These are phyloP conservation scores for Ictidomys tridecemlineatus DNA, from an alignment of 2,113 vertebrate genomes.

Conservation along the genomic window DNA sequence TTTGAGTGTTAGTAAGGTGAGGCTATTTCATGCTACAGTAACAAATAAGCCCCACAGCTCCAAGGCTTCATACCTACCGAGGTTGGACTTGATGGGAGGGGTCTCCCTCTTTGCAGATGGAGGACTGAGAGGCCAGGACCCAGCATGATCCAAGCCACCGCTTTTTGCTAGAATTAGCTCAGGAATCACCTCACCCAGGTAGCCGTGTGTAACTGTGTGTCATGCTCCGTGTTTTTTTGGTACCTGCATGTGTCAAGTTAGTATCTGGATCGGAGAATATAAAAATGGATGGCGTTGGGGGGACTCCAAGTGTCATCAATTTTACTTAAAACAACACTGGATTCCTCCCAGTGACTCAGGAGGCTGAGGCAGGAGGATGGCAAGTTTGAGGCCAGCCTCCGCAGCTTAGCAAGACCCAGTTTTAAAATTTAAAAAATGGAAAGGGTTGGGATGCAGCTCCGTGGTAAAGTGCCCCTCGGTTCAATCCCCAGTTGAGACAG, in stretches of 20 bases:
- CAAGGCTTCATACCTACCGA: background rate
- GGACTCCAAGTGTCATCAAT: background rate
- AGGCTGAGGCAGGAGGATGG: no score
- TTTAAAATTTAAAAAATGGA: no score
- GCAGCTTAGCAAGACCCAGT: no score
- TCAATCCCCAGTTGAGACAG: no score
- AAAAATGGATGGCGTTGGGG: background rate
- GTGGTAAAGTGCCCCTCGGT: no score
- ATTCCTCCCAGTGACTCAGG: no score
- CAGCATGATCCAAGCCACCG: background rate
- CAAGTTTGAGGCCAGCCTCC: no score
- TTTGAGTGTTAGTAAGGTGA: background rate
- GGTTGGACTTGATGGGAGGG: background rate
- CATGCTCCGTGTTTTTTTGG: background rate
- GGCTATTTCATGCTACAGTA: background rate
- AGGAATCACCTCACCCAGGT: background rate
- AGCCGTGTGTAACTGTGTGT: no score
- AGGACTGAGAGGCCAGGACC: background rate
- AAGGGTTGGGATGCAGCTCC: no score
- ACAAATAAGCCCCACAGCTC: background rate
- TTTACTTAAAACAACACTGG: no score
- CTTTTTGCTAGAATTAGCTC: background rate
- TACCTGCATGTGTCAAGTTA: background rate
- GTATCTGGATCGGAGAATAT: background rate
- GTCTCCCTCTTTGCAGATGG: background rate